Percentiles rank a stretch among this genome's conserved stretches.
These are phyloP conservation scores for Alligator mississippiensis DNA, from an alignment of 2,113 vertebrate genomes.

Conservation along the genomic window DNA sequence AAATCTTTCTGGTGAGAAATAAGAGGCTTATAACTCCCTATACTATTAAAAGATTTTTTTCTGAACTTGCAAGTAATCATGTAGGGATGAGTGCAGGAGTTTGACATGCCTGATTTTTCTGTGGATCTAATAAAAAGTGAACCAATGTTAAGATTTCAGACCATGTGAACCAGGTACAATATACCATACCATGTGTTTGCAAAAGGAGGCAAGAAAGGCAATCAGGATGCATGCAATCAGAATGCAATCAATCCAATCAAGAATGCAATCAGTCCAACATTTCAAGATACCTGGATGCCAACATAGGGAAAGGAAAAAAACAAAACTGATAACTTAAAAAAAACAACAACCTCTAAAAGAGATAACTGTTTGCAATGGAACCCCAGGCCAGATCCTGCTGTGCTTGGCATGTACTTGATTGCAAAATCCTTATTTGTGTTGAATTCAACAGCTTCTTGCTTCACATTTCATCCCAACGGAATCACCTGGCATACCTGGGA, in stretches of 20 bases:
- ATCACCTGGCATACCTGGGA: background rate
- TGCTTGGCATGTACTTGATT: background rate
- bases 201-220: background rate
- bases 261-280: background rate
- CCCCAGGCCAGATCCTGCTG: background rate
- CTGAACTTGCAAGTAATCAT: background rate
- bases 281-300: background rate
- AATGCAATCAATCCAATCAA: background rate
- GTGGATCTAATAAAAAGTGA: background rate
- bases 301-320: background rate
- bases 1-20: constrained; percentile 12
- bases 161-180: background rate
- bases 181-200: background rate
- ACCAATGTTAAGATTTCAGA: background rate
- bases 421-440: background rate
- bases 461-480: background rate
- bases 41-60: background rate
- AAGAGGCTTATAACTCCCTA: background rate
- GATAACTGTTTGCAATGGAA: background rate
- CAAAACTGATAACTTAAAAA: background rate
- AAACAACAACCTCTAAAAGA: background rate
- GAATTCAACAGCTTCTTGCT: background rate
- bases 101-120: background rate
- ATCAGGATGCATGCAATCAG: background rate
- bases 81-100: background rate